These are phyloP conservation scores for Poecilia wingei DNA, from an alignment of 2,797 vertebrate species.

Conservation along the genomic window DNA sequence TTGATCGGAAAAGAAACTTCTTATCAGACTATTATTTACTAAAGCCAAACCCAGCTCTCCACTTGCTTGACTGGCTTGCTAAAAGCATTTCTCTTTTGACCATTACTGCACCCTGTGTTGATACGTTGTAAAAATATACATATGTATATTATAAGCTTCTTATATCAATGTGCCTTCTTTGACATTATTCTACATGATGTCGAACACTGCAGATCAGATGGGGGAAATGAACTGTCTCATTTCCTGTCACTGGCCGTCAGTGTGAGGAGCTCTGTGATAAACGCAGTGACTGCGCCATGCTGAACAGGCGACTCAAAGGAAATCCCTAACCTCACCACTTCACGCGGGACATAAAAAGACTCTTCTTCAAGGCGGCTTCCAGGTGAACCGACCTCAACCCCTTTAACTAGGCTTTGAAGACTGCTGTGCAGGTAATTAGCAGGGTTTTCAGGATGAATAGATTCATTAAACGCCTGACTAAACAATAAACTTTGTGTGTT, in stretches of 20 bases:
- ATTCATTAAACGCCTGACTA: constrained; percentile 62
- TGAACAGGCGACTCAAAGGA: constrained; percentile 4
- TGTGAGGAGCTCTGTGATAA: constrained; percentile 26
- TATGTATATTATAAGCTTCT: neutral
- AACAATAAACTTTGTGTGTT: constrained; percentile 45
- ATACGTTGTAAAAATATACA: neutral
- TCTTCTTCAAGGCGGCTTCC: constrained; percentile 15
- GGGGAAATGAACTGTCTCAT: constrained; percentile 18
- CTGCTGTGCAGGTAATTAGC: constrained; percentile 61
- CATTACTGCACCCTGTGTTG: neutral
- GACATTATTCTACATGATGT: constrained; percentile 8
- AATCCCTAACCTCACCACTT: neutral
- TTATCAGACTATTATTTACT: no score
- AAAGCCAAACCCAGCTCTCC: neutral
- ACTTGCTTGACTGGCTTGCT: neutral
- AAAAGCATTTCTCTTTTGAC: neutral
- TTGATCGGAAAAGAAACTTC: no score
- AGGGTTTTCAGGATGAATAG: constrained; percentile 39
- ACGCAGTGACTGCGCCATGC: constrained; percentile 27
- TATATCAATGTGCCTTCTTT: neutral
- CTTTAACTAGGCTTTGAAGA: constrained; percentile 37
- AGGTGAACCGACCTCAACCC: constrained; percentile 19
- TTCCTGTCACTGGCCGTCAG: constrained; percentile 33
- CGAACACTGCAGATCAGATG: neutral
- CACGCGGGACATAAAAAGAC: constrained; percentile 2